Base-by-base conservation (phyloP, 1,140 invertebrate genomes). In the Homalodisca vitripennis region DNA sequence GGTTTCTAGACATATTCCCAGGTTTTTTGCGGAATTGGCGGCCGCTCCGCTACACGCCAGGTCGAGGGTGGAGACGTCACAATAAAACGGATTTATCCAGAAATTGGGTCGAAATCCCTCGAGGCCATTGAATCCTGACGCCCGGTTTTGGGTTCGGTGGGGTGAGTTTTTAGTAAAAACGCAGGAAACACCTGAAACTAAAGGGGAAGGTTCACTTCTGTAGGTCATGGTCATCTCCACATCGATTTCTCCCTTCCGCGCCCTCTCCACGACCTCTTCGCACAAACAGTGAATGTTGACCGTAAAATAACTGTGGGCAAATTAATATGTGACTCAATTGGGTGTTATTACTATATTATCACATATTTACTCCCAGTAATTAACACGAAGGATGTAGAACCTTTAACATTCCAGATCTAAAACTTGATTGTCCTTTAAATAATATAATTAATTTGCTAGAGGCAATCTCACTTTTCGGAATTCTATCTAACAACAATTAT, bases 101-200 rank as follows among this genome's bases (percentile, higher is more conserved):
- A 66, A 66, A 66, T 66, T 66, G 34, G 63, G 41, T 41, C 63
- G 32, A 46, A 66, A 31, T 66, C 63, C 63, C 63, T 20, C 63
- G 34, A 27, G 63, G 63, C 55, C 27, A 17, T 12, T 60, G 22
- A 22, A 60, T 20, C 6, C 20, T 26, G 55, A n/a, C n/a, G 22
- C 55, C 22, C 41, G 32, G 41, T 66, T 66, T 66, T 24, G 63
- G 63, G 63, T 66, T 66, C 41, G 47, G 3, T 47, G 63, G 63
- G 63, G 63, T 47, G 41, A 47, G 20, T 20, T 47, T 66, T 66
- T 20, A 6, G 22, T 3, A 24, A 66, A 46, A 31, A 22, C 34
- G 47, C 32, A 66, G 63, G 63, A 66, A 66, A 27, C 63, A 66
- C 63, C 63, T 66, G 63, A 66, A 66, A 46, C 41, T 27, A 29